These are phyloP conservation scores for Eremobia ochroleuca DNA, from an alignment of 2,888 invertebrate species.

Conservation along the genomic window DNA sequence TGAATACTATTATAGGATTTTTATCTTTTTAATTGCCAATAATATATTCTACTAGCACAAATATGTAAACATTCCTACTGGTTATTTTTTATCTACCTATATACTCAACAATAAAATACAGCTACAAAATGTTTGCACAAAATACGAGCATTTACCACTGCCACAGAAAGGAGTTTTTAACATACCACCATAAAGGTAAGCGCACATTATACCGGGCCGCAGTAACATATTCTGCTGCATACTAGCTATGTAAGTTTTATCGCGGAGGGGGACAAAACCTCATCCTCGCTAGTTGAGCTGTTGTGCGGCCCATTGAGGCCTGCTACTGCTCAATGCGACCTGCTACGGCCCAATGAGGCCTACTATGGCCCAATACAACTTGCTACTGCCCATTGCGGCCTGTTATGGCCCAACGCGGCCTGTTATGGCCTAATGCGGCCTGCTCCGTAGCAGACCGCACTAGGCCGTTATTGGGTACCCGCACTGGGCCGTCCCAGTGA, in stretches of 20 bases:
- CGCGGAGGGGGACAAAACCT: background rate
- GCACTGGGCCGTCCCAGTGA: no score
- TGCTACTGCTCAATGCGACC: background rate
- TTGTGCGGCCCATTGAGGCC: no score
- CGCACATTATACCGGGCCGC: constrained; percentile 19
- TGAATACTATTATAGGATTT: background rate
- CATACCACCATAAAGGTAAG: constrained; percentile 35
- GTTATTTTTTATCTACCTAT: background rate
- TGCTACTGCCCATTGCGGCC: background rate
- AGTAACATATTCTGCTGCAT: background rate
- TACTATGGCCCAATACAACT: background rate
- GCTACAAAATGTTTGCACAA: constrained; percentile 45
- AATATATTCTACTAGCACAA: constrained; percentile 42
- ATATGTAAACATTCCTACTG: constrained; percentile 37
- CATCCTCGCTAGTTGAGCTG: background rate
- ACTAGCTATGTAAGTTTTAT: background rate
- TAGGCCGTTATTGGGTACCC: no score
- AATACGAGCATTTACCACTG: constrained; percentile 45
- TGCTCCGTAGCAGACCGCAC: no score
- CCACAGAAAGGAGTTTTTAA: constrained; percentile 47
- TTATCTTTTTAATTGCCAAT: constrained; percentile 13
- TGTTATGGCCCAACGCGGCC: background rate
- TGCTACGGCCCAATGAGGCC: background rate
- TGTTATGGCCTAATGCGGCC: background rate
- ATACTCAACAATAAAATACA: background rate